Base-by-base conservation (phyloP, 2,888 invertebrate species). In the Scaptomyza tumidula region DNA sequence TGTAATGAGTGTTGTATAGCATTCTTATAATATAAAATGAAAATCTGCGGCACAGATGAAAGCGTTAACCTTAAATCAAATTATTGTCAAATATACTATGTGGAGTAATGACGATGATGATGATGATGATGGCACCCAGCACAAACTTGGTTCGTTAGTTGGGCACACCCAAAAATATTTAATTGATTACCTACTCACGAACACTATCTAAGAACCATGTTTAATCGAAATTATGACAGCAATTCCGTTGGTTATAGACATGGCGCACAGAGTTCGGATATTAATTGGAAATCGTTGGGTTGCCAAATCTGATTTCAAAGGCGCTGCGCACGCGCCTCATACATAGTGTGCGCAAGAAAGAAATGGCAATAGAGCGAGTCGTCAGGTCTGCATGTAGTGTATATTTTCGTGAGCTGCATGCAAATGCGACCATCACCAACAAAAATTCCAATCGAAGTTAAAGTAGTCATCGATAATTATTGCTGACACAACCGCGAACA, bases 271-370 rank as follows among this genome's bases (percentile, higher is more conserved):
- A 33, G 13, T 43, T 29, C 37, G 13, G 19, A 48, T 35, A 6
- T 58, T 16, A 14, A 41, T 41, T 16, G 13, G 6, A n/a, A 41
- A 49, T 39, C 14, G 37, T 53, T 6, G 24, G 29, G 2, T 19
- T 7, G 44, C 39, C 56, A 46, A 61, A 50, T 60, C 54, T 44
- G 37, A 58, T 11, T 46, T 52, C 39, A 14, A 31, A 31, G 69
- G 53, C 64, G 69, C 69, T 69, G 64, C 53, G 64, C 73, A 73
- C 49, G 73, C 69, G 64, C 69, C 60, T n/a, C 37, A 5, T 33
- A 35, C 35, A 37, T 0, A 0, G 14, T 6, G 14, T 10, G 39
- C 2, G 39, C 3, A 14, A 41, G 54, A 54, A 3, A 27, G 13
- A 7, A 16, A n/a, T 14, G 7, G n/a, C 9, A 5, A n/a, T 5